These are phyloP conservation scores for Zeugodacus cucurbitae DNA, from an alignment of 1,140 invertebrate species.

Conservation along the genomic window DNA sequence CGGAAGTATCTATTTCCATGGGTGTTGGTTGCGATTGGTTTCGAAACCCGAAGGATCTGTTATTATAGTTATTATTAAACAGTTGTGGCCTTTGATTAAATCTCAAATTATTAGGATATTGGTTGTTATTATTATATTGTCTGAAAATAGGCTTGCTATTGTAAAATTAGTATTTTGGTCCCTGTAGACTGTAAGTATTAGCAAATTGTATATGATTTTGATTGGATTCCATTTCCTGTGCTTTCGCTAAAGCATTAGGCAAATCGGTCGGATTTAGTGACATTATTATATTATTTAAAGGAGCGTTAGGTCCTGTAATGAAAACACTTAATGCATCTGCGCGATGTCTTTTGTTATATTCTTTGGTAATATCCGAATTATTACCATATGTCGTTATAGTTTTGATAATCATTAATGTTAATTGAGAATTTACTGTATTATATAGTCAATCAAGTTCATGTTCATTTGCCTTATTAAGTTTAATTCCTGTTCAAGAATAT, in stretches of 20 bases:
- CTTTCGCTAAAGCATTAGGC: slow-evolving; percentile 31
- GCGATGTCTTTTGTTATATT: background rate
- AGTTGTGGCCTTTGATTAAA: background rate
- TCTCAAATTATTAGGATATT: background rate
- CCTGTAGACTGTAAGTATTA: background rate
- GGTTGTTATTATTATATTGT: no score
- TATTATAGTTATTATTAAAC: background rate
- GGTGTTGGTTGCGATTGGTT: background rate
- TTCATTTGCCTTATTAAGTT: background rate
- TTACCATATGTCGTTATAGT: slow-evolving; percentile 27
- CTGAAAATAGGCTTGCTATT: no score
- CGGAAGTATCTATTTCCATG: background rate
- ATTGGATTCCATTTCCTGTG: slow-evolving; percentile 34
- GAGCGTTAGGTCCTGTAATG: background rate
- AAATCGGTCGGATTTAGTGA: background rate
- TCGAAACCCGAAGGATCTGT: background rate
- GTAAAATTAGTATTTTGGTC: no score
- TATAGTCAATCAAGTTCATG: background rate
- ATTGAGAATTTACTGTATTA: background rate
- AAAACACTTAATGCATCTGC: background rate
- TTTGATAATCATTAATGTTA: background rate
- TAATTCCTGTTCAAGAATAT: background rate
- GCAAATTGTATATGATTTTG: background rate
- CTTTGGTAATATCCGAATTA: background rate
- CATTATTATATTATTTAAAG: background rate